Evolutionary conservation across 53 echinoderm and acorn worm genomes (phyloP).

Genomic region (Echinarachnius parma): DNA sequence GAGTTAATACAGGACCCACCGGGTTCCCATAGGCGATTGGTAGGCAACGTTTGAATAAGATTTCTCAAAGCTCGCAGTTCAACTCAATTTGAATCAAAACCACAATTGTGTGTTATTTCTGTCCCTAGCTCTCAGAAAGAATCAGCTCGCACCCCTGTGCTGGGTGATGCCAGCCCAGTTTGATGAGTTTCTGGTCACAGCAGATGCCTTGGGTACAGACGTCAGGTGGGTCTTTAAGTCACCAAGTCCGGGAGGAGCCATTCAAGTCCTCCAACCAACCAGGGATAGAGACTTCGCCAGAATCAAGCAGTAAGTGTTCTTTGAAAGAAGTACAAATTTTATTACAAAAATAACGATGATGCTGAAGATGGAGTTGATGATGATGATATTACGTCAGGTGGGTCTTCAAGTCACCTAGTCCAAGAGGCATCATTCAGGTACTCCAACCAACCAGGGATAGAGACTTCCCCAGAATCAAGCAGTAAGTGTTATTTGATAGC

Average conservation of each 20-base stretch:
- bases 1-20: too few relatives aligned
- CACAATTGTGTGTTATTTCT: too few relatives aligned
- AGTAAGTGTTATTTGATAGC: slow-evolving; percentile 54
- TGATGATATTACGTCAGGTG: slow-evolving; percentile 87
- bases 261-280: slow-evolving; percentile 84
- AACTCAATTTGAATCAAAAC: too few relatives aligned
- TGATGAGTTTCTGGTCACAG: slow-evolving; percentile 83
- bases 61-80: too few relatives aligned
- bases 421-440: slow-evolving; percentile 73
- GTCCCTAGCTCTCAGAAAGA: slow-evolving; percentile 62
- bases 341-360: too few relatives aligned
- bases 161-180: slow-evolving; percentile 94
- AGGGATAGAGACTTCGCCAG: slow-evolving; percentile 83
- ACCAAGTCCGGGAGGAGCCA: slow-evolving; percentile 63
- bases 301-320: slow-evolving; percentile 74
- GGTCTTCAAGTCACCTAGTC: slow-evolving; percentile 82
- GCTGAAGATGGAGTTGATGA: too few relatives aligned
- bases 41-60: too few relatives aligned
- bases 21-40: too few relatives aligned
- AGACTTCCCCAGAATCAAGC: slow-evolving; percentile 81
- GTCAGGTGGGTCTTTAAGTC: slow-evolving; percentile 94
- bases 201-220: slow-evolving; percentile 80
- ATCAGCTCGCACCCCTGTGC: slow-evolving; percentile 72
- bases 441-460: slow-evolving; percentile 86
- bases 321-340: too few relatives aligned